Evolutionary conservation across 2,113 vertebrate species (phyloP), one percentile per base, ranked within the genome.

Genomic region (Anser cygnoides): DNA sequence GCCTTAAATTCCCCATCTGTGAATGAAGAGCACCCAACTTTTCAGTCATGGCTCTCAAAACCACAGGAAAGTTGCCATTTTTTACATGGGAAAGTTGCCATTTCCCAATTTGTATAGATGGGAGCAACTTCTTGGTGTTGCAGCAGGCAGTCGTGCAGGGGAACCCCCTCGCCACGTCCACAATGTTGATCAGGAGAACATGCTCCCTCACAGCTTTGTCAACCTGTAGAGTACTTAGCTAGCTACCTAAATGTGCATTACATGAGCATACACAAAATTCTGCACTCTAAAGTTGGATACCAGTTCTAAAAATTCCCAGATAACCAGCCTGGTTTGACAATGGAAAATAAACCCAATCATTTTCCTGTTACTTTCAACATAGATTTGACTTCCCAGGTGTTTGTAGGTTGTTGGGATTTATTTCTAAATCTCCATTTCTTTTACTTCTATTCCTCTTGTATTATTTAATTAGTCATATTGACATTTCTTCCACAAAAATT

Each of bases 141-240:
- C 54, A 5, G 9, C n/a, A 76, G 31, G 23, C 49, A 44, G 46
- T 23, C 10, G 5, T 12, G 61, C 22, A 21, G 17, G 31, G 21
- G 10, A 82, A 11, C 1, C 11, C 1, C 9, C 5, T 37, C 0
- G 0, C 58, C 76, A 19, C 2, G 0, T 61, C 43, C 35, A 16
- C 68, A 37, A 19, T 43, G 57, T 39, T 22, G 33, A 12, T 6
- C 23, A 17, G 37, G 15, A 73, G 50, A 63, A 62, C 3, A 0
- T 4, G 21, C 18, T 39, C 5, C 23, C 12, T 26, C 28, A 10
- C 50, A 39, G 17, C 25, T 73, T 39, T 43, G 35, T 41, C 63
- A 49, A 25, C 2, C 43, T 10, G 0, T 2, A 9, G 31, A 17
- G 49, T 2, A 16, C n/a, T 11, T 29, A 18, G 3, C 20, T 52